Conservation (phyloP, 2,888 invertebrate genomes). For the Meghimatium bilineatum region DNA sequence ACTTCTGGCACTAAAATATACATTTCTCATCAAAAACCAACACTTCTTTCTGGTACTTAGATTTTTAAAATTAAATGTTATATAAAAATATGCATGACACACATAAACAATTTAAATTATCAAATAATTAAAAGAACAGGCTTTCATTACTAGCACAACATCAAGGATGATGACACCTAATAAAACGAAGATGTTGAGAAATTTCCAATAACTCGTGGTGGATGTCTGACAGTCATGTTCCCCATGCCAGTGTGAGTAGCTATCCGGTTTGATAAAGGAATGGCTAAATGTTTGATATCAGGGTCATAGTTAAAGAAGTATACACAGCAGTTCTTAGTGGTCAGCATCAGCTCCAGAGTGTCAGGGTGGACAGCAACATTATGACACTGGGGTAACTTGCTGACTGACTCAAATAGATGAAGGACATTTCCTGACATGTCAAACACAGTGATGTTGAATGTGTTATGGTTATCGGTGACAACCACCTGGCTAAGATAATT, state of each 20-base stretch:
- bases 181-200: background rate
- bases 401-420: constrained; percentile 98
- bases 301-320: constrained; percentile 95
- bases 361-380: constrained; percentile 90
- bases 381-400: constrained; percentile 99
- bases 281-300: constrained; percentile 26
- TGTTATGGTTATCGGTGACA: constrained; percentile 99
- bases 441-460: constrained; percentile 99
- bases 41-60: no score
- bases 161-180: background rate
- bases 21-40: no score
- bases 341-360: constrained; percentile 85
- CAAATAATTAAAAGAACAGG: no score
- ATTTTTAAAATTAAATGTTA: no score
- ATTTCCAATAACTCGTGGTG: background rate
- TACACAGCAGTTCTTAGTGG: constrained; percentile 98
- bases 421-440: constrained; percentile 94
- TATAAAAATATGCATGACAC: no score
- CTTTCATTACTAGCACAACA: no score
- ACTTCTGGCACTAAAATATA: no score
- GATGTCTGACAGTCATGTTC: background rate
- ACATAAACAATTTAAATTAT: no score
- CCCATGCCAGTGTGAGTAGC: background rate
- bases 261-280: background rate
- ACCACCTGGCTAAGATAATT: constrained; percentile 97